Conservation (phyloP, 1,140 invertebrate species). For the Ostrea edulis region DNA sequence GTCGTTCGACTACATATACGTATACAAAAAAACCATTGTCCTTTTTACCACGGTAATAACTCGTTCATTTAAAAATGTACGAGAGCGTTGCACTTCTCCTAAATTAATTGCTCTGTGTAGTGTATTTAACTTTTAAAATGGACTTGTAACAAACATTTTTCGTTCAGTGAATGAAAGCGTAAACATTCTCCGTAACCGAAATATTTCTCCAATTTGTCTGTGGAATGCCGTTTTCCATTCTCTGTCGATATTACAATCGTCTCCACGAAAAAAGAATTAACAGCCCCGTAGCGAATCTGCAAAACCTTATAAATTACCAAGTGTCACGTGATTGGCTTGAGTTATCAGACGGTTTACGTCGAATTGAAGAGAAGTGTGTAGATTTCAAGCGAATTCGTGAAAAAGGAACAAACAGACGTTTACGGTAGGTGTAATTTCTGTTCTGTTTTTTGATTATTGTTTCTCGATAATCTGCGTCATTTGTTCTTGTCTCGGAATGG, state of each 20-base stretch:
- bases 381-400: background rate
- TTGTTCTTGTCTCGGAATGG: background rate
- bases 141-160: background rate
- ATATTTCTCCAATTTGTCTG: background rate
- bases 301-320: slow-evolving; percentile 46
- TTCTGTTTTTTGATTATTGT: slow-evolving; percentile 5
- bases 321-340: slow-evolving; percentile 44
- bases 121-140: background rate
- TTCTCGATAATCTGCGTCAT: background rate
- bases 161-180: background rate
- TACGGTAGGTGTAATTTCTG: background rate
- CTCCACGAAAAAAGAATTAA: slow-evolving; percentile 6
- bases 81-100: slow-evolving; percentile 1
- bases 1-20: background rate
- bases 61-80: background rate
- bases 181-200: background rate
- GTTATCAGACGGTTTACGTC: slow-evolving; percentile 39
- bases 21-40: background rate
- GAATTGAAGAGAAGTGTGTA: slow-evolving; percentile 18
- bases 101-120: background rate
- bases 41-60: background rate
- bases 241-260: background rate
- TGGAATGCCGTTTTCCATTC: background rate
- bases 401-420: background rate
- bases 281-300: background rate